Evolutionary conservation across 2,113 vertebrate species (phyloP), one percentile per base, ranked within the genome.

Genomic region (Periophthalmus modestus): DNA sequence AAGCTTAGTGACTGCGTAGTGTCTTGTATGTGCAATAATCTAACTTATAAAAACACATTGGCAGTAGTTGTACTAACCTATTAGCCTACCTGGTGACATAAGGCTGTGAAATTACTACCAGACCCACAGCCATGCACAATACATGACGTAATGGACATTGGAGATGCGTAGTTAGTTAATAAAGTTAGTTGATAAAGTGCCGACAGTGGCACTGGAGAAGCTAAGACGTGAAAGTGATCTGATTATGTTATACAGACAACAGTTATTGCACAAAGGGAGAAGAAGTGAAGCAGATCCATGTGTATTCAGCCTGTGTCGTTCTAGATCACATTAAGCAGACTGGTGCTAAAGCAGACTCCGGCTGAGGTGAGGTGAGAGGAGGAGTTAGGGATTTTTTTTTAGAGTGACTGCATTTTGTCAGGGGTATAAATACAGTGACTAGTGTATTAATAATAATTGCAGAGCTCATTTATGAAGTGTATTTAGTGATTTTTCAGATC

Each of bases 251-350:
- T 2, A 28, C 34, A 69, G 68, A 48, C 62, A 71, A 21, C 0
- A 43, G 39, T 43, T 83, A 89, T 86, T 87, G 79, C 71, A 81
- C 33, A 63, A 19, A 52, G 75, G 72, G 77, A 85, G 62, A 39
- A 91, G 70, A 39, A 91, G 70, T 46, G 19, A 83, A 62, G 78
- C 52, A 55, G 69, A 80, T 88, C 84, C 82, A 71, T 72, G 62
- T 89, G 78, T 46, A 59, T 82, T 85, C 72, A 85, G 68, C 43
- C 79, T 90, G 92, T 87, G 76, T 89, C 39, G 87, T 84, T 83
- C 75, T 36, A 71, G 71, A 86, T 82, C 86, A 83, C 74, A 72
- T 11, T 47, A 36, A 66, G 77, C 77, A 74, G 74, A 77, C 82
- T 80, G 77, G 79, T 63, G 18, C 54, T 78, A 85, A 82, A 89